These are phyloP conservation scores for Globicephala melas DNA, from an alignment of 2,113 vertebrate genomes.

Conservation along the genomic window DNA sequence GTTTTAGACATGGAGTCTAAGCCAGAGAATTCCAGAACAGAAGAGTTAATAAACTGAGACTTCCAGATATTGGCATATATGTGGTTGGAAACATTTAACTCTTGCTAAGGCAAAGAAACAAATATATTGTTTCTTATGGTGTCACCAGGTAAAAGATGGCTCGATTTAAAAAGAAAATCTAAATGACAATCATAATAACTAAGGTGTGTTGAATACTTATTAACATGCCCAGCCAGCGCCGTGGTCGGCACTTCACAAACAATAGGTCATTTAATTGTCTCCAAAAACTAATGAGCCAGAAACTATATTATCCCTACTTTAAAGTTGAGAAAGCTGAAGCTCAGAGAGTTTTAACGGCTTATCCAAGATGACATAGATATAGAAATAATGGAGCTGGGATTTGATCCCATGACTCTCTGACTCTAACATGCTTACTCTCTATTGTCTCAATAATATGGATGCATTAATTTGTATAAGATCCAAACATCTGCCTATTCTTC, in stretches of 20 bases:
- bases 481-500: conserved; percentile 21
- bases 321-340: background rate
- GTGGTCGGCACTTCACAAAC: background rate
- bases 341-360: background rate
- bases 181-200: background rate
- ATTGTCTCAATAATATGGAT: background rate
- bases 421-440: background rate
- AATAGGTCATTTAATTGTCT: background rate
- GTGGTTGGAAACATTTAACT: background rate
- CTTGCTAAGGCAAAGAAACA: background rate
- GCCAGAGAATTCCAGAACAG: background rate
- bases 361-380: background rate
- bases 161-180: background rate
- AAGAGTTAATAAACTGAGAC: background rate
- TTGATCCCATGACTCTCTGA: background rate
- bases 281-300: background rate
- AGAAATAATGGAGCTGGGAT: background rate
- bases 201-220: background rate
- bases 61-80: background rate
- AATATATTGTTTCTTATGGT: background rate
- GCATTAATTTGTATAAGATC: background rate
- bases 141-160: background rate
- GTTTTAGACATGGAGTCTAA: background rate
- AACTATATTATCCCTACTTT: background rate
- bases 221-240: background rate